Base-by-base conservation (phyloP, 1,140 invertebrate species). In the Heliconius nattereri region DNA sequence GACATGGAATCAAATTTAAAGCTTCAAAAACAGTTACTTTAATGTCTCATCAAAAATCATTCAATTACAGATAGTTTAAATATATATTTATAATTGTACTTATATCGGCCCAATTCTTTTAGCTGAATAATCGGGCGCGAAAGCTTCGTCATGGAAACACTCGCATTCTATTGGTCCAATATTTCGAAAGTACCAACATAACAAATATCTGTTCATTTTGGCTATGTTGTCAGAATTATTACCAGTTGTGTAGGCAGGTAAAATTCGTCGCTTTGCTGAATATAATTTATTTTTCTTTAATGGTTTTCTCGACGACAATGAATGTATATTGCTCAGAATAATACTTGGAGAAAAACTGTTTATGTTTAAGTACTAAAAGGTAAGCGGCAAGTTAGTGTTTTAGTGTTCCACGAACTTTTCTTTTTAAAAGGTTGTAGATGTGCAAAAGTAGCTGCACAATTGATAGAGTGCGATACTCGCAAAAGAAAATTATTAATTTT, bases 391-490 rank as follows among this genome's bases (percentile, higher is more conserved):
- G 86, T 83, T 86, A 78, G 57, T 83, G 79, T 88, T 87, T 85
- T 82, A 86, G 81, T 94, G 87, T 93, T 94, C 91, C 79, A 79
- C 86, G 86, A 93, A 94, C 89, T 94, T 94, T 94, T 89, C 86
- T 91, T 90, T 86, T 87, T 87, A 90, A 91, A 93, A 93, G 91
- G 92, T 93, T 93, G 91, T 90, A 89, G 85, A 88, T 91, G 88
- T 91, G 87, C 89, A 92, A 94, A 94, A 94, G 92, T 94, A 94
- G 92, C 92, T 92, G 86, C 92, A 92, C 91, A 92, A 91, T 91
- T 92, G 88, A 90, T 91, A 92, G 86, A 93, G 92, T 90, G 89
- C 92, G 92, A 93, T 92, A 91, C 84, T 92, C 86, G 86, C 86
- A 82, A 91, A 94, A 91, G 86, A 92, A 92, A 92, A 89, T 87